Base-by-base conservation (phyloP, 2,113 vertebrate genomes). In the Pelvicachromis taeniatus region DNA sequence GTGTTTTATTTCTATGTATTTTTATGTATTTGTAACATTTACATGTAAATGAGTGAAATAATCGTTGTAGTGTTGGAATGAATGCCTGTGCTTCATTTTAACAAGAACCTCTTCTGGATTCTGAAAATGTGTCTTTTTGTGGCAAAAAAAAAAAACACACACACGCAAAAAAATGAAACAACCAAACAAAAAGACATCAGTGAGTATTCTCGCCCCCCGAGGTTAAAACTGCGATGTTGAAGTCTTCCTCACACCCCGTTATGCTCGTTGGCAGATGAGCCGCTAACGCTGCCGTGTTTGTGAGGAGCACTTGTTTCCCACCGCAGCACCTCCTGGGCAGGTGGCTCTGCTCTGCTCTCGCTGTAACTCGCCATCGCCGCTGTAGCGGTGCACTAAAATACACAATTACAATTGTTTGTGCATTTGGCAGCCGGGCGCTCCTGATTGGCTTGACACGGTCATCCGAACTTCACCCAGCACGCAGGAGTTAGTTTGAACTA, bases 101-200 rank as follows among this genome's bases (percentile, higher is more conserved):
- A n/a, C 0, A 8, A 7, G 8, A 8, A 50, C 14, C 14, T 52
- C 6, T 8, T 52, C 3, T 52, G 8, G 48, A 29, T 29, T 73
- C 14, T 73, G 42, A 29, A 29, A 73, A 73, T 48, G 2, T 9
- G 23, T 23, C 14, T 50, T 31, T 73, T 50, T 31, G 21, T 11
- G 26, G 40, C 9, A 26, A 70, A 68, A 42, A 42, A 21, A 3
- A 17, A 17, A 4, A n/a, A n/a, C n/a, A n/a, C n/a, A n/a, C n/a
- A n/a, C n/a, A n/a, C n/a, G n/a, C 7, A 33, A 10, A 4, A 2
- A 2, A 7, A 12, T 1, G 1, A 5, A 61, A 35, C 3, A 38
- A 13, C 8, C 17, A 40, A 42, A 6, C n/a, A 42, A 48, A 48
- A 13, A 40, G n/a, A 19, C 31, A 38, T 63, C 12, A 12, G n/a